Base-by-base conservation (phyloP, 2,797 vertebrate species). In the Heterohyrax brucei region DNA sequence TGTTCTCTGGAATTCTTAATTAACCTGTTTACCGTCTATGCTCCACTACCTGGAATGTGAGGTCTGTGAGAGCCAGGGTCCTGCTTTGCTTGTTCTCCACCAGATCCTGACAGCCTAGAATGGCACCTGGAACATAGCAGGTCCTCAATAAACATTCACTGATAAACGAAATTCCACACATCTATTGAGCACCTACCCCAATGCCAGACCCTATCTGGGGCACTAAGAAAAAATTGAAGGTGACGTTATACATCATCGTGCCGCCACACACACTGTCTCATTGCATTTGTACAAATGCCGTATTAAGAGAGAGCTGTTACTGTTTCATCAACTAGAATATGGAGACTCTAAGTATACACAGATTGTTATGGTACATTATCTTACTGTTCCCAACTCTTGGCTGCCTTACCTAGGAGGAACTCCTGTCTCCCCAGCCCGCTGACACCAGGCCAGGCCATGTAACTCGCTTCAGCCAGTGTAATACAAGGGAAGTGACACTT, bases 61-160 rank as follows among this genome's bases (percentile, higher is more conserved):
- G 66, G 21, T 56, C 28, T 1, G 4, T 7, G 62, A 72, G 22
- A n/a, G 50, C 53, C 61, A 72, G n/a, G 62, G 26, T 16, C 64
- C 28, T n/a, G 12, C 19, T 61, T 26, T 30, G 24, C 64, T 76
- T 53, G 2, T 53, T 86, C 62, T 82, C 48, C 8, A 10, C 28
- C n/a, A 9, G 92, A 48, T 53, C 7, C 85, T 68, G 6, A 87
- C 33, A 90, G 46, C 91, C 68, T 28, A 44, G 78, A 44, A n/a
- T 5, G 30, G n/a, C 0, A 0, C 46, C 85, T 44, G 76, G 66
- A 12, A 24, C 44, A 50, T 0, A 62, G n/a, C 24, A 66, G 28
- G 62, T 3, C 39, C 26, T 75, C 18, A 6, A 70, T 46, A 66
- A 81, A 39, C n/a, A 22, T 2, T 92, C 21, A 10, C 0, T 6